A percentile compares a stretch with the other conserved stretches of the same genome.
Conservation (phyloP, 64 coral and sea anemone genomes). For the Catalaphyllia jardinei region DNA sequence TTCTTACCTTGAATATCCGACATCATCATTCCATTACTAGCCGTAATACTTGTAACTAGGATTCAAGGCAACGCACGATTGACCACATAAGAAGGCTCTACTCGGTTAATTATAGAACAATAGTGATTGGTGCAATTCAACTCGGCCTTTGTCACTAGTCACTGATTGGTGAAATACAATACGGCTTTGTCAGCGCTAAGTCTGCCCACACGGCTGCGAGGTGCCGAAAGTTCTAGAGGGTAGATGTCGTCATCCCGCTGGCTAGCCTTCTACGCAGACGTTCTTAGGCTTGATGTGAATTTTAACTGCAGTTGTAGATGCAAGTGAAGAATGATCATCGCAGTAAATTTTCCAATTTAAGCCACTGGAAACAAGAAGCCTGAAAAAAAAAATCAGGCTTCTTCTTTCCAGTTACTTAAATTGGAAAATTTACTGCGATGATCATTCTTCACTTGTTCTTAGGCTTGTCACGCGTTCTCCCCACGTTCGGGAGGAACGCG, state of each 20-base stretch:
- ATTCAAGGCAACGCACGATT: background rate
- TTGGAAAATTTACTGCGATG: no score
- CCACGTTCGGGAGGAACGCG: no score
- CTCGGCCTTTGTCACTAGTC: conserved; percentile 19
- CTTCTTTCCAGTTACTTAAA: no score
- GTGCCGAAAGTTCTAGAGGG: conserved; percentile 14
- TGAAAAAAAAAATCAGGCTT: no score
- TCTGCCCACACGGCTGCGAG: background rate
- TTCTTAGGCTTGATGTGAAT: no score
- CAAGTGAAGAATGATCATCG: no score
- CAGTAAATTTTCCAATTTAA: no score
- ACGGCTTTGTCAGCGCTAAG: conserved; percentile 10
- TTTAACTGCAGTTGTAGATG: no score
- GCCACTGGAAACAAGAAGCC: no score
- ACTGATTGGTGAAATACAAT: conserved; percentile 33
- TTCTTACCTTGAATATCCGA: conserved; percentile 39
- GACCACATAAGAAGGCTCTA: background rate
- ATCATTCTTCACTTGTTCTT: no score
- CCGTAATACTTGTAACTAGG: background rate
- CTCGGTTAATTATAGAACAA: conserved; percentile 42
- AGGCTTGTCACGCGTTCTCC: no score
- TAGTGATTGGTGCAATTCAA: conserved; percentile 7
- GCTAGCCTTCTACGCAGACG: background rate
- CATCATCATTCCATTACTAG: background rate
- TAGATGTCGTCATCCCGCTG: background rate